Conservation (phyloP, 2,888 invertebrate species). For the Plusia festucae region DNA sequence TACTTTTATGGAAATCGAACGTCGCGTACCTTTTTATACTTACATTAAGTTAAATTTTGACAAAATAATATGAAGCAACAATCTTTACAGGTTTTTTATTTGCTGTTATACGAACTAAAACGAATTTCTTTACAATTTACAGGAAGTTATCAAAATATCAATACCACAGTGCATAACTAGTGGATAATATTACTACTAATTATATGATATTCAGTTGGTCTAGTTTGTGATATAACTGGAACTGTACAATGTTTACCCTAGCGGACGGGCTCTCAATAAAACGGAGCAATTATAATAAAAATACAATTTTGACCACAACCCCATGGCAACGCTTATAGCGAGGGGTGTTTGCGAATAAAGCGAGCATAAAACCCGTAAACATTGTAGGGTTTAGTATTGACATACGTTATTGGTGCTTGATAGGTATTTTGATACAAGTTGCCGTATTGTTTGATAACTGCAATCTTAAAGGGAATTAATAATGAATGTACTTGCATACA, state of each 20-base stretch:
- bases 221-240: slow-evolving; percentile 67
- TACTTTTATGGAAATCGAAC: no score
- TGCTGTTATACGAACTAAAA: neutral
- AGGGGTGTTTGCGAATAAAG: slow-evolving; percentile 86
- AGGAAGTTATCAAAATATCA: slow-evolving; percentile 8
- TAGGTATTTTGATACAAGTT: slow-evolving; percentile 59
- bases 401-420: slow-evolving; percentile 68
- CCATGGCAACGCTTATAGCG: slow-evolving; percentile 70
- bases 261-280: slow-evolving; percentile 80
- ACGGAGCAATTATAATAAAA: slow-evolving; percentile 87
- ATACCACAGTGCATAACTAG: neutral
- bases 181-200: slow-evolving; percentile 62
- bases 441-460: slow-evolving; percentile 40
- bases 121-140: slow-evolving; percentile 6
- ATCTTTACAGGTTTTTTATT: neutral
- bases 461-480: slow-evolving; percentile 7
- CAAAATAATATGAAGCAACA: neutral
- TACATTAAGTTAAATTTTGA: no score
- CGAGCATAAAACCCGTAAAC: slow-evolving; percentile 77
- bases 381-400: slow-evolving; percentile 67
- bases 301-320: slow-evolving; percentile 88
- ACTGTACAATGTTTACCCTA: slow-evolving; percentile 83
- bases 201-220: slow-evolving; percentile 64
- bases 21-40: no score
- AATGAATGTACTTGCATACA: neutral